phyloP scores from a whole-genome alignment of 2,888 invertebrate genomes.

The Ecdyonurus torrentis region DNA sequence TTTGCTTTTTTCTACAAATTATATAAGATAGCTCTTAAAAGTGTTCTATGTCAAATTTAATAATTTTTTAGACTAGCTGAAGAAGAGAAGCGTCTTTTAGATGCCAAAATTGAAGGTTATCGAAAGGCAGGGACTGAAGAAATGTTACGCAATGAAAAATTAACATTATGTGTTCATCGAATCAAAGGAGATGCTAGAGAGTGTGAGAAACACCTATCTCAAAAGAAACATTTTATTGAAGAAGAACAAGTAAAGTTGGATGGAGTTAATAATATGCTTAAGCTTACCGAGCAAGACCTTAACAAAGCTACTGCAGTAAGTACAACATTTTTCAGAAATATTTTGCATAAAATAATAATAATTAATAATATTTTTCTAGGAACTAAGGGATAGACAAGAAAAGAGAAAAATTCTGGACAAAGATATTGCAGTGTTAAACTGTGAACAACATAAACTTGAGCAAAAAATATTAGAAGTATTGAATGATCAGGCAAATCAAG shows the following conservation, averaged over 20 bases:
- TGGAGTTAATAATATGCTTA: conserved; percentile 8
- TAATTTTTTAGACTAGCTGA: conserved; percentile 5
- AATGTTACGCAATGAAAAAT: conserved; percentile 45
- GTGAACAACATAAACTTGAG: conserved; percentile 42
- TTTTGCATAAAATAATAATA: not conserved
- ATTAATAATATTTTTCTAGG: not conserved
- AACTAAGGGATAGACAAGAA: conserved; percentile 17
- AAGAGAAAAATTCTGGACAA: conserved; percentile 28
- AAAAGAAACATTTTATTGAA: conserved; percentile 30
- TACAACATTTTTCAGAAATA: not conserved
- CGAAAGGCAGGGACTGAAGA: conserved; percentile 47
- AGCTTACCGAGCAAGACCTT: conserved; percentile 11
- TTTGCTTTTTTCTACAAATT: no score
- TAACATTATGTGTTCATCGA: conserved; percentile 35
- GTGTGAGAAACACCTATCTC: conserved; percentile 32
- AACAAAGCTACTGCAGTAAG: conserved; percentile 8
- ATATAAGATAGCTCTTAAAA: no score
- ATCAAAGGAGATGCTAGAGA: not conserved
- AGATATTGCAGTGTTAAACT: conserved; percentile 33
- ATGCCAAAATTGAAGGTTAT: conserved; percentile 43
- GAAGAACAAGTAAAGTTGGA: conserved; percentile 3
- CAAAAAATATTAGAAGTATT: conserved; percentile 43
- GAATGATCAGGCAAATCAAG: conserved; percentile 48
- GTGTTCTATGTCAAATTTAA: no score
- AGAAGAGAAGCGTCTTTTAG: conserved; percentile 23